Conservation (phyloP, 2,888 invertebrate genomes). For the Timema podura region DNA sequence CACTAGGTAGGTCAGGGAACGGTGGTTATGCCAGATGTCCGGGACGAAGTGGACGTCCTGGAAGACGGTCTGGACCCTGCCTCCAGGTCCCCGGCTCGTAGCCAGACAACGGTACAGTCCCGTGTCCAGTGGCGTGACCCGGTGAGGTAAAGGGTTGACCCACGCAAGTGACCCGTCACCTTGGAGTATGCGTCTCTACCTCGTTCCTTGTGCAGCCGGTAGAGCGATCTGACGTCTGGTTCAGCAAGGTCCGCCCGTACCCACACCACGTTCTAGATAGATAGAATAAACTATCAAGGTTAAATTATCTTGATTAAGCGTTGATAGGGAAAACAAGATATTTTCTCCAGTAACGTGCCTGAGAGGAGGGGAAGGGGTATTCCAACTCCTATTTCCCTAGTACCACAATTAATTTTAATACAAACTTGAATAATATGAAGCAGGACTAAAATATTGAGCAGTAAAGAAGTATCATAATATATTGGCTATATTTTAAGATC, state of each 20-base stretch:
- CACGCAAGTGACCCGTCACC: slow-evolving; percentile 32
- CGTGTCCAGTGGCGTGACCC: slow-evolving; percentile 34
- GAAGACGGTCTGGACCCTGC: slow-evolving; percentile 34
- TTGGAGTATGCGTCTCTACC: slow-evolving; percentile 29
- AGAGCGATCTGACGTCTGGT: slow-evolving; percentile 32
- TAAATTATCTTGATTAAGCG: too few species aligned
- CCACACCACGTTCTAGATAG: slow-evolving; percentile 38
- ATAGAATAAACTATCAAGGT: too few species aligned
- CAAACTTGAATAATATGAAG: too few species aligned
- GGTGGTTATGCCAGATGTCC: slow-evolving; percentile 17
- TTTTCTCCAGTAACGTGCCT: too few species aligned
- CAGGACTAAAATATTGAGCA: too few species aligned
- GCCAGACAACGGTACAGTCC: slow-evolving; percentile 38
- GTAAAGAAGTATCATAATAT: too few species aligned
- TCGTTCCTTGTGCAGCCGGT: slow-evolving; percentile 26
- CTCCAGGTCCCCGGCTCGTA: slow-evolving; percentile 34
- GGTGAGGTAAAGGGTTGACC: slow-evolving; percentile 35
- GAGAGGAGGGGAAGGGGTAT: too few species aligned
- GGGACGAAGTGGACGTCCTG: slow-evolving; percentile 38
- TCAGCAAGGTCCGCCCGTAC: slow-evolving; percentile 37
- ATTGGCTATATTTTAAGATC: too few species aligned
- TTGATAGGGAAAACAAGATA: too few species aligned
- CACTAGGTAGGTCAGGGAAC: neutral
- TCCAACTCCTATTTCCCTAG: too few species aligned
- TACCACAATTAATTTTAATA: too few species aligned